A percentile compares a stretch with the other conserved stretches of the same genome.
These are phyloP conservation scores for Romanogobio albipinnatus DNA, from an alignment of 2,113 vertebrate species.

Conservation along the genomic window DNA sequence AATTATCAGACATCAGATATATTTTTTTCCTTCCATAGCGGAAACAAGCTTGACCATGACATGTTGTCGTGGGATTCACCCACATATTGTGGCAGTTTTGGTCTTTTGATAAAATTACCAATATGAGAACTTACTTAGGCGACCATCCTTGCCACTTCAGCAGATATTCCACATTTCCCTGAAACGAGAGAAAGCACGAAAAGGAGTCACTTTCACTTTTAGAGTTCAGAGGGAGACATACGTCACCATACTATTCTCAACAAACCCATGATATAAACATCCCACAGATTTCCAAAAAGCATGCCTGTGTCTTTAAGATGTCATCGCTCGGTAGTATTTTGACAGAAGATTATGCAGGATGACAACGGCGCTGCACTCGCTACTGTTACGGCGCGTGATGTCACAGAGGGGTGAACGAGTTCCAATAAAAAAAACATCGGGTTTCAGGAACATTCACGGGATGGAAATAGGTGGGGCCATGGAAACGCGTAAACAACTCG, in stretches of 20 bases:
- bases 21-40: too few species aligned
- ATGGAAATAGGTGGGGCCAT: conserved; percentile 71
- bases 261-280: background rate
- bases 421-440: conserved; percentile 16
- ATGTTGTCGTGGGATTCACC: background rate
- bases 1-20: too few species aligned
- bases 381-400: conserved; percentile 58
- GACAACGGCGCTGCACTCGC: conserved; percentile 68
- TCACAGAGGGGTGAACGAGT: conserved; percentile 61
- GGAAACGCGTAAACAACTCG: conserved; percentile 74
- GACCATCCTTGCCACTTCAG: conserved; percentile 99
- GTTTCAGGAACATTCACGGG: conserved; percentile 67
- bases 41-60: background rate
- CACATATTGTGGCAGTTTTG: background rate
- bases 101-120: background rate
- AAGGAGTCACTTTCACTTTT: background rate
- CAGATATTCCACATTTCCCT: conserved; percentile 98
- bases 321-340: conserved; percentile 54
- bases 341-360: conserved; percentile 59
- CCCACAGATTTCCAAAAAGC: conserved; percentile 16
- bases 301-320: conserved; percentile 58
- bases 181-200: conserved; percentile 28
- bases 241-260: background rate
- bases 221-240: background rate
- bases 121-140: conserved; percentile 87